Conservation (phyloP, 2,113 vertebrate species). For the Hoplias malabaricus region DNA sequence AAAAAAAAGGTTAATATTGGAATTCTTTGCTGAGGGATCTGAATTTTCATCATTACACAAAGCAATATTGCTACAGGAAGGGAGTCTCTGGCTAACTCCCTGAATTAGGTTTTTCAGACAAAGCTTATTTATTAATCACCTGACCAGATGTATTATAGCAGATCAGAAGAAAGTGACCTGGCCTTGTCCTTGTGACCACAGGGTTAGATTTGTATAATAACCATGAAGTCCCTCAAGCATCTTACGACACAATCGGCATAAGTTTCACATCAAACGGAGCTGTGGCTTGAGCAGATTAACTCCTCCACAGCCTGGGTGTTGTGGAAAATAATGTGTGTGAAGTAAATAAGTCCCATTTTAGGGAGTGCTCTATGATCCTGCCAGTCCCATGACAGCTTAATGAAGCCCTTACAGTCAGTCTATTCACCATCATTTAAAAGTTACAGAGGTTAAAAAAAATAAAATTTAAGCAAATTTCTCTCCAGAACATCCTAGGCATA, state of each 20-base stretch:
- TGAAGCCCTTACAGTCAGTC: background rate
- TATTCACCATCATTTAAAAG: background rate
- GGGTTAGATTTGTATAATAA: background rate
- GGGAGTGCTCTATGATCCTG: background rate
- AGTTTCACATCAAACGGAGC: slow-evolving; percentile 53
- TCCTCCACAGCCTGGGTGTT: background rate
- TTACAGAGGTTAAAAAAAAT: background rate
- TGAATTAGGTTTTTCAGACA: slow-evolving; percentile 18
- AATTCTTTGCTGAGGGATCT: background rate
- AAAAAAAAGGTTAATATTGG: background rate
- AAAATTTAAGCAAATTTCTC: background rate
- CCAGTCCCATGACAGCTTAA: background rate
- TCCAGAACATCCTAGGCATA: no score
- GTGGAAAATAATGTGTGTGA: background rate
- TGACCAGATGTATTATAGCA: slow-evolving; percentile 9
- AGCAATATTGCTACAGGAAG: background rate
- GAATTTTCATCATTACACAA: background rate
- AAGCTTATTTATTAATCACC: slow-evolving; percentile 18
- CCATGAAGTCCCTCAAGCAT: slow-evolving; percentile 39
- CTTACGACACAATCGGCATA: slow-evolving; percentile 41
- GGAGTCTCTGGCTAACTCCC: background rate
- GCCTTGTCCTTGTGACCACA: background rate
- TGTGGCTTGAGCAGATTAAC: slow-evolving; percentile 35
- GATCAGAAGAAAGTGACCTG: slow-evolving; percentile 5
- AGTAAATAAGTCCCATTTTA: background rate